Percentiles rank a stretch among this genome's conserved stretches.
These are phyloP conservation scores for Vanacampus margaritifer DNA, from an alignment of 2,113 vertebrate genomes.

Conservation along the genomic window DNA sequence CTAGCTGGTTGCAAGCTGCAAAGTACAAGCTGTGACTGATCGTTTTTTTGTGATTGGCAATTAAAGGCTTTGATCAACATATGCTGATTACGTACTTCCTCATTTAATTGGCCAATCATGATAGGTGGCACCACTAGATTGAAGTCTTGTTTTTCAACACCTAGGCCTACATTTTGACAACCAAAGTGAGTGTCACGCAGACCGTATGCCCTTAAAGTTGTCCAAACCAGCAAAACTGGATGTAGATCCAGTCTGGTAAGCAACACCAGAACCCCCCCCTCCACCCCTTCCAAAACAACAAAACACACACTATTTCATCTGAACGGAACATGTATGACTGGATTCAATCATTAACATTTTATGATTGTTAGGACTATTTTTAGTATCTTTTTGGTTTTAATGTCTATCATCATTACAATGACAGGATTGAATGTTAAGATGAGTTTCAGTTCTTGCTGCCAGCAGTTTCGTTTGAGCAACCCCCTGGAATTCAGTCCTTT, in stretches of 20 bases:
- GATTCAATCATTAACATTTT: neutral
- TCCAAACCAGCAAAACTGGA: constrained; percentile 41
- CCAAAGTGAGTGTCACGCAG: neutral
- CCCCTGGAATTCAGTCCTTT: constrained; percentile 51
- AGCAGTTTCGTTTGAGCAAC: constrained; percentile 34
- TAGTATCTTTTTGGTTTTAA: no score
- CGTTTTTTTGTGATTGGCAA: no score
- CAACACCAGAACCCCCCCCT: constrained; percentile 5
- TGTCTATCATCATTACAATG: neutral
- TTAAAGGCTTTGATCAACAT: no score
- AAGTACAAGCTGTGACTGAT: no score
- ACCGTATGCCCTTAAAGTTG: neutral
- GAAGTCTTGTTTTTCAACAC: neutral
- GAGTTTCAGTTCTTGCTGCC: constrained; percentile 13
- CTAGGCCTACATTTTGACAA: neutral
- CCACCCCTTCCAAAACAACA: neutral
- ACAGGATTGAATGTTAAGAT: constrained; percentile 1
- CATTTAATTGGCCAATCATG: no score
- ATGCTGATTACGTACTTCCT: no score
- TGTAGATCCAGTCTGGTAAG: constrained; percentile 16
- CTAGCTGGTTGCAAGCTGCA: no score
- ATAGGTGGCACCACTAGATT: no score
- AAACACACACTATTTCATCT: neutral
- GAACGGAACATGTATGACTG: neutral
- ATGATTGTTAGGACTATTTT: neutral